Percentiles rank a stretch among this genome's conserved stretches.
These are phyloP conservation scores for Lysandra coridon DNA, from an alignment of 2,888 invertebrate genomes.

Conservation along the genomic window DNA sequence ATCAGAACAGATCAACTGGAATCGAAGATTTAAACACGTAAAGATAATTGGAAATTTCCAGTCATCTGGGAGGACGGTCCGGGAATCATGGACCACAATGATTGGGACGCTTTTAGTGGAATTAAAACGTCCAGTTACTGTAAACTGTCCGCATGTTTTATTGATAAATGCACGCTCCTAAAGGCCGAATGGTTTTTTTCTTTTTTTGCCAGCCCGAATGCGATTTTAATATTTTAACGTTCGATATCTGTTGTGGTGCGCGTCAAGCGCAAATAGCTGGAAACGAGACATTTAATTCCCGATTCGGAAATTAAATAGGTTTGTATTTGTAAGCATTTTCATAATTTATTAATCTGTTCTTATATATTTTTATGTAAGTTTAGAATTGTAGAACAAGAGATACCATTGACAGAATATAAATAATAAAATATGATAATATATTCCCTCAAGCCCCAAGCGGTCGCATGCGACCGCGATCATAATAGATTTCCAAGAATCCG, in stretches of 20 bases:
- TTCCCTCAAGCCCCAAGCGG: too few species aligned
- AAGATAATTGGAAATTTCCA: constrained; percentile 29
- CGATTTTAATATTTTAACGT: constrained; percentile 25
- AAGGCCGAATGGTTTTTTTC: constrained; percentile 38
- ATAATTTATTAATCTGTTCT: too few species aligned
- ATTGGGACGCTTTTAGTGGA: constrained; percentile 73
- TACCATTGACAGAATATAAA: too few species aligned
- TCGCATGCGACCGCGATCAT: too few species aligned
- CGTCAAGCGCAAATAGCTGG: not conserved
- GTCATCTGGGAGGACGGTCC: constrained; percentile 46
- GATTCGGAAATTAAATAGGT: too few species aligned
- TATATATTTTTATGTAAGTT: too few species aligned
- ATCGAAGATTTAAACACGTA: constrained; percentile 16
- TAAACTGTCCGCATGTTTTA: constrained; percentile 58
- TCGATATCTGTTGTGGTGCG: constrained; percentile 16
- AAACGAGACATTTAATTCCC: not conserved
- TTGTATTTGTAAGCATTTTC: too few species aligned
- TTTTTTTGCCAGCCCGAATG: not conserved
- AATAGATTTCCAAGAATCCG: too few species aligned
- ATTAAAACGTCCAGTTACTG: constrained; percentile 56
- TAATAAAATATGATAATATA: too few species aligned
- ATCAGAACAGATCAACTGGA: constrained; percentile 12
- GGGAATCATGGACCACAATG: constrained; percentile 70
- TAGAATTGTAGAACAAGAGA: too few species aligned
- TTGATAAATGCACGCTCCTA: constrained; percentile 55